phyloP scores from a whole-genome alignment of 64 coral and sea anemone species.

The Trachythela sp. region DNA sequence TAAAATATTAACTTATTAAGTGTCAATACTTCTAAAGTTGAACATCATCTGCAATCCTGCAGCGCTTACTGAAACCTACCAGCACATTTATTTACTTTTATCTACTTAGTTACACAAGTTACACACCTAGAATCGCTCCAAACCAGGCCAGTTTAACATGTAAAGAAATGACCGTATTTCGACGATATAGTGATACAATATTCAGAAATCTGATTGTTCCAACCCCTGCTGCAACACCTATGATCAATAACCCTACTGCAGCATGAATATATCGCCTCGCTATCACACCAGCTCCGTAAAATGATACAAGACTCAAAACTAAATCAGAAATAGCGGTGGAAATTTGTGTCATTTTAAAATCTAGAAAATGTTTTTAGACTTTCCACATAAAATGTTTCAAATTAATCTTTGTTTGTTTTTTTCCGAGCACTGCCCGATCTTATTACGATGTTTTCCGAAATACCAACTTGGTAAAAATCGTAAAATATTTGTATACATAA shows the following conservation, averaged over 20 bases:
- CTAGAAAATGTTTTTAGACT: too few relatives aligned
- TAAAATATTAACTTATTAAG: too few relatives aligned
- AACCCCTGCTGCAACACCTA: constrained; percentile 66
- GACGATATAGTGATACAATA: constrained; percentile 34
- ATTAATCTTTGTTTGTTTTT: background rate
- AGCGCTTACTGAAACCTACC: too few relatives aligned
- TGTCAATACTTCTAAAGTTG: too few relatives aligned
- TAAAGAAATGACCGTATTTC: constrained; percentile 47
- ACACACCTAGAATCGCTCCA: constrained; percentile 66
- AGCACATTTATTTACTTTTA: too few relatives aligned
- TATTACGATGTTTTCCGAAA: background rate
- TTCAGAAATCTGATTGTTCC: constrained; percentile 61
- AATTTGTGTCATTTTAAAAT: background rate
- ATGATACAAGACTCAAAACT: background rate
- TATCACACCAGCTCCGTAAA: background rate
- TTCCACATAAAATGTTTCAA: too few relatives aligned
- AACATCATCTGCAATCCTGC: too few relatives aligned
- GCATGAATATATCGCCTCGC: constrained; percentile 20
- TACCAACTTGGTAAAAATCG: too few relatives aligned
- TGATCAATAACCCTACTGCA: constrained; percentile 46
- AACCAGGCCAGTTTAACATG: constrained; percentile 62
- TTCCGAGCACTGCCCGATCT: background rate
- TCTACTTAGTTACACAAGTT: background rate
- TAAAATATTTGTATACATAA: too few relatives aligned
- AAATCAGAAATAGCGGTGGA: constrained; percentile 6